Evolutionary conservation across 1,140 invertebrate genomes (phyloP).

Genomic region (Euwallacea fornicatus): DNA sequence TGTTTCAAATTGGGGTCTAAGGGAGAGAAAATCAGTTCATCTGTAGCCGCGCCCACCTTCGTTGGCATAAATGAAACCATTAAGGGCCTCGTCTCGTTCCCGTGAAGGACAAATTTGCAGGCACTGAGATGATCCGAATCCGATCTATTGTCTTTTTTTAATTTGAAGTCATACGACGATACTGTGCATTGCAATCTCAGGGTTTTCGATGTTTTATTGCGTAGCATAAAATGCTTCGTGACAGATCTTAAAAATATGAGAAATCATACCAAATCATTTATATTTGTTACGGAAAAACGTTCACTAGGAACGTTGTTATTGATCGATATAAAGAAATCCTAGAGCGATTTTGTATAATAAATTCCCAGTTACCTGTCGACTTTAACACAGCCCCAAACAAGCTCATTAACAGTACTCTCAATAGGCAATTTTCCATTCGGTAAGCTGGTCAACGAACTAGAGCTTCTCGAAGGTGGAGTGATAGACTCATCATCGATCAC

Average conservation of each 20-base stretch:
- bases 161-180: conserved; percentile 45
- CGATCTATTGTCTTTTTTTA: conserved; percentile 39
- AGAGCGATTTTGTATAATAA: no score
- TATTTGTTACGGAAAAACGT: neutral
- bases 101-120: conserved; percentile 53
- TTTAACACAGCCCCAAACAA: conserved; percentile 59
- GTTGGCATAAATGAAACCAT: conserved; percentile 55
- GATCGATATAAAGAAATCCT: no score
- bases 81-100: conserved; percentile 55
- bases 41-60: conserved; percentile 52
- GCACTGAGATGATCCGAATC: conserved; percentile 42
- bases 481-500: no score
- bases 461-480: conserved; percentile 24
- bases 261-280: neutral
- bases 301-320: neutral
- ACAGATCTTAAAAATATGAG: conserved; percentile 44
- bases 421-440: conserved; percentile 55
- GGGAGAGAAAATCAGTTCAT: conserved; percentile 56
- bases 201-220: conserved; percentile 57
- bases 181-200: conserved; percentile 56
- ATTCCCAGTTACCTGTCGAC: conserved; percentile 47
- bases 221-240: conserved; percentile 56
- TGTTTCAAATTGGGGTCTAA: conserved; percentile 51
- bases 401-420: conserved; percentile 55
- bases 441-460: conserved; percentile 46